Base-by-base conservation (phyloP, 2,888 invertebrate species). In the Spialia ferax region DNA sequence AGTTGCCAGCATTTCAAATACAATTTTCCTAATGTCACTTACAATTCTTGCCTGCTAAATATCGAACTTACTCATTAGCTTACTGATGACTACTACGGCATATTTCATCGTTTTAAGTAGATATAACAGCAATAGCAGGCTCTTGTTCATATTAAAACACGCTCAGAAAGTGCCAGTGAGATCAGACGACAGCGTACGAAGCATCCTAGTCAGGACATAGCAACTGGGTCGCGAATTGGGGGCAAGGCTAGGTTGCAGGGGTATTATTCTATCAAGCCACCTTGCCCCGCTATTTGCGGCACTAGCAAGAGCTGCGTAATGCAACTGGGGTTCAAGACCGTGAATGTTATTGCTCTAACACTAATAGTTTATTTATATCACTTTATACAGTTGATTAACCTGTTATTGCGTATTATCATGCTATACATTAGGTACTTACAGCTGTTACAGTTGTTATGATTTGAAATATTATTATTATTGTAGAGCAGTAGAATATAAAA, bases 201-300 rank as follows among this genome's bases (percentile, higher is more conserved):
- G 82, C 85, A 89, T 91, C 90, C 92, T 91, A 88, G 81, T 79
- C 74, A 79, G 80, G 77, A 76, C 72, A 73, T 76, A 59, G 72
- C 73, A 89, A 87, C 85, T 89, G 80, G 92, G 88, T 80, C 90
- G 83, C 77, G 77, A 74, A 92, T 88, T 80, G 83, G 75, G 91
- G 81, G 75, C 93, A 92, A 93, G 93, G 93, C 82, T 91, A 85
- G 56, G 56, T 32, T 56, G 56, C 71, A 73, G 81, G 83, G 88
- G 85, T 77, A 93, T 93, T 92, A 93, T 92, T 91, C 92, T 88
- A 93, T 93, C 89, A 91, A 85, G 73, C 75, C 73, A 71, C 68
- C 70, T 72, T 71, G 70, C 72, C 42, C 72, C 67, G 69, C 71
- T 74, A 71, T 72, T 71, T 70, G 71, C 70, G 70, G 68, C 32